phyloP scores from a whole-genome alignment of 2,113 vertebrate species.

The Triplophysa dalaica region DNA sequence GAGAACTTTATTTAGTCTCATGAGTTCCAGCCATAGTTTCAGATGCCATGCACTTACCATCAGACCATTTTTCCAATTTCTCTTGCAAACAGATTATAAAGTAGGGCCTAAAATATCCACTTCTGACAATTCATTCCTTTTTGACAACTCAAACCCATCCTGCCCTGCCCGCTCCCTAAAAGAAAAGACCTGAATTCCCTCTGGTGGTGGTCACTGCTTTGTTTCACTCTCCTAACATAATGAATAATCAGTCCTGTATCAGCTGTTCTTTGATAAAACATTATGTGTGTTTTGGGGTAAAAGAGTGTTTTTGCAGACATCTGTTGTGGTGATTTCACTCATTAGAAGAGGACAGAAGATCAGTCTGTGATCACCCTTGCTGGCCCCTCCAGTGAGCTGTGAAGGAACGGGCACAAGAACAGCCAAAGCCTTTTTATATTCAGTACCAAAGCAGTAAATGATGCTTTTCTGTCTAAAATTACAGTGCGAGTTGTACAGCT shows the following conservation, averaged over 20 bases:
- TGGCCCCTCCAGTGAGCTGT: slow-evolving; percentile 20
- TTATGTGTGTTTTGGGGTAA: neutral
- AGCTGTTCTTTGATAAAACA: neutral
- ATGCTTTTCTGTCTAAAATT: neutral
- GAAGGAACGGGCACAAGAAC: slow-evolving; percentile 24
- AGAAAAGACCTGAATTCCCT: neutral
- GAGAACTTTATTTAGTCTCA: too few species aligned
- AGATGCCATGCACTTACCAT: too few species aligned
- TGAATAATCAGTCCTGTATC: slow-evolving; percentile 31
- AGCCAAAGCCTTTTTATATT: neutral
- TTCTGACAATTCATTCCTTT: neutral
- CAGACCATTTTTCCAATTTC: too few species aligned
- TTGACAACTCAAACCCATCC: neutral
- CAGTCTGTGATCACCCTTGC: slow-evolving; percentile 8
- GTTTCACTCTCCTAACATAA: slow-evolving; percentile 19
- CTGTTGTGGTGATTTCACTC: slow-evolving; percentile 30
- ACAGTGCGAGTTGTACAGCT: neutral
- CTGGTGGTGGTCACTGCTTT: neutral
- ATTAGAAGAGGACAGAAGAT: slow-evolving; percentile 25
- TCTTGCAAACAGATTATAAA: too few species aligned
- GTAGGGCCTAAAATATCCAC: too few species aligned
- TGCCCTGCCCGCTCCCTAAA: neutral
- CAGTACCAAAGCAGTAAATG: neutral
- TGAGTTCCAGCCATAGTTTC: too few species aligned
- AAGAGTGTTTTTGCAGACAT: slow-evolving; percentile 16